Base-by-base conservation (phyloP, 2,113 vertebrate genomes). In the Quiscalus mexicanus region DNA sequence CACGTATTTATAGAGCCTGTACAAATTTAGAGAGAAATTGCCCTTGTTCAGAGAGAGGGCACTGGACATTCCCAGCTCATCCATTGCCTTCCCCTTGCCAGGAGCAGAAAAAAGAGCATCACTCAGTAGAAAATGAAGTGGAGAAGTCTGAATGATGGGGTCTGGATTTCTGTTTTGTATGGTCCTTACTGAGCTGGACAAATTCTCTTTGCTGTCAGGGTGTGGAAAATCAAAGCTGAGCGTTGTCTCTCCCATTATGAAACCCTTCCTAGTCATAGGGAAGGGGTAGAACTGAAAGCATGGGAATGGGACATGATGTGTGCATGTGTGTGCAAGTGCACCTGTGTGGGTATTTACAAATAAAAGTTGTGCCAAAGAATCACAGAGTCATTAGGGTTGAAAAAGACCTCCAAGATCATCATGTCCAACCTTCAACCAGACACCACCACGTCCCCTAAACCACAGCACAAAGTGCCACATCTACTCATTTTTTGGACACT, bases 311-410 rank as follows among this genome's bases (percentile, higher is more conserved):
- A 31, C 9, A 1, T 3, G 30, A 53, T 1, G 8, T 11, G 21
- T 4, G 1, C 0, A 0, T 27, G 28, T 13, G 33, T 31, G 35
- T 58, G 35, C 35, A 52, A 41, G 41, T n/a, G 24, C 30, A 23
- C 8, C 8, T 4, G 11, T 3, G 3, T 5, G 7, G 55, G 20
- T 19, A 11, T 60, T 58, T 31, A 27, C 11, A 30, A 74, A 55
- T 33, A 35, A 44, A 69, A 79, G 5, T 1, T 42, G 20, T 30
- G 12, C 31, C 37, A 70, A 58, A 42, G 27, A 64, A 44, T 60
- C 47, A 8, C 24, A 2, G 39, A 53, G 30, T 53, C 30, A 6
- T 21, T 15, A 53, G 25, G 47, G 30, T 10, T 47, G 30, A 21
- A 55, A 69, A 47, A 55, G 11, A 31, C 30, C 55, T 62, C 25